Evolutionary conservation across 2,113 vertebrate genomes (phyloP).

Genomic region (Hylia prasina): DNA sequence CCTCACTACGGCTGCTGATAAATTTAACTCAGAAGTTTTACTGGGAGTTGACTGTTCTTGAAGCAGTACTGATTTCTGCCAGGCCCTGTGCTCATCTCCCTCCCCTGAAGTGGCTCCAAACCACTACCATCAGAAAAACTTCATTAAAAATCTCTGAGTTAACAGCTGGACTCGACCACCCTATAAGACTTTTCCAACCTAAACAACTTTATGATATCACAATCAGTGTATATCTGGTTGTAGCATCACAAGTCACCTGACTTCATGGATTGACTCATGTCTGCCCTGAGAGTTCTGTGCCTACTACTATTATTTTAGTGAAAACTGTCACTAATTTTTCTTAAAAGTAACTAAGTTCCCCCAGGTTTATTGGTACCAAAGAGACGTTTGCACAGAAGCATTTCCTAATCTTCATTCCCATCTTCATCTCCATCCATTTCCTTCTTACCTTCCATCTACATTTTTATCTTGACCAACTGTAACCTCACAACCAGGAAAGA

Average conservation of each 20-base stretch:
- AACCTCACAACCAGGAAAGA: slow-evolving; percentile 80
- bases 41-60: neutral
- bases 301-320: neutral
- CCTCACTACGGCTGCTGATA: neutral
- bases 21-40: neutral
- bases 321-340: neutral
- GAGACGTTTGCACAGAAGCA: neutral
- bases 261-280: neutral
- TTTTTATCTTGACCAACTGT: slow-evolving; percentile 74
- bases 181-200: neutral
- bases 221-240: neutral
- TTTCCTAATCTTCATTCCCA: neutral
- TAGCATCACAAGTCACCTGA: neutral
- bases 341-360: neutral
- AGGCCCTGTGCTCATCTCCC: neutral
- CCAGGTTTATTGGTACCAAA: neutral
- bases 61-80: neutral
- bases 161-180: neutral
- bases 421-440: neutral
- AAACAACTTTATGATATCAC: neutral
- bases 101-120: neutral
- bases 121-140: neutral
- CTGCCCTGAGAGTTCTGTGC: neutral
- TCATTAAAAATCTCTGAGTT: neutral
- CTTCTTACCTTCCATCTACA: slow-evolving; percentile 35